Percentiles rank a stretch among this genome's conserved stretches.
Conservation (phyloP, 2,113 vertebrate species). For the Perognathus longimembris region DNA sequence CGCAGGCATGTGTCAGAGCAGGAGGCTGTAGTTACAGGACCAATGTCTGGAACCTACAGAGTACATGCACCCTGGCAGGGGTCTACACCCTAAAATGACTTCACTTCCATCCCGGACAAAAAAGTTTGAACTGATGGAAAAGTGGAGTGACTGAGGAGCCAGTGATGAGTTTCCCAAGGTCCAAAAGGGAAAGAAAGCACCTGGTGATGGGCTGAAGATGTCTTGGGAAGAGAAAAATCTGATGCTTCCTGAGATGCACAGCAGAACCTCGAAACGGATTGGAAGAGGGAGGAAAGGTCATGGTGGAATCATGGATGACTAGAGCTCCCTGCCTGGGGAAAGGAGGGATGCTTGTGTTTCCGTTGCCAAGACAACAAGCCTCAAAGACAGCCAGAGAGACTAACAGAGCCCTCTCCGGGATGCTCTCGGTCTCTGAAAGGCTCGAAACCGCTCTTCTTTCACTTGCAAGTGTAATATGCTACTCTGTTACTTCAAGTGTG, state of each 20-base stretch:
- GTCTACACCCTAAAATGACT: neutral
- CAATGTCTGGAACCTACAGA: neutral
- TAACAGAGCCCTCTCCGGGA: conserved; percentile 49
- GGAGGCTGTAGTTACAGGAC: neutral
- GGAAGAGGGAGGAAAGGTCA: conserved; percentile 48
- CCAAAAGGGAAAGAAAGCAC: neutral
- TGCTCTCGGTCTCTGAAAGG: conserved; percentile 29
- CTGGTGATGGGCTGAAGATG: neutral
- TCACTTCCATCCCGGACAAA: fast-evolving
- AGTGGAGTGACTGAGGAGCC: neutral
- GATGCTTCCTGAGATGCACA: neutral
- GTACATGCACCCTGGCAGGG: fast-evolving
- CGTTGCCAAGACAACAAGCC: conserved; percentile 69
- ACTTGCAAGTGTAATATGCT: neutral
- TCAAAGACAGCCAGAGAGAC: conserved; percentile 44
- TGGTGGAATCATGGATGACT: conserved; percentile 29
- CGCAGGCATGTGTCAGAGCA: neutral
- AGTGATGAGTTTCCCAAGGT: neutral
- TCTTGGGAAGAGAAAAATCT: neutral
- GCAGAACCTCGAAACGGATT: neutral
- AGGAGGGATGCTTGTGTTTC: conserved; percentile 12
- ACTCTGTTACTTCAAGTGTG: neutral
- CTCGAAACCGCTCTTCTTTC: conserved; percentile 14
- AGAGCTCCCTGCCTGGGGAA: neutral
- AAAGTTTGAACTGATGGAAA: neutral